Base-by-base conservation (phyloP, 2,888 invertebrate species). In the Steinernema hermaphroditum region DNA sequence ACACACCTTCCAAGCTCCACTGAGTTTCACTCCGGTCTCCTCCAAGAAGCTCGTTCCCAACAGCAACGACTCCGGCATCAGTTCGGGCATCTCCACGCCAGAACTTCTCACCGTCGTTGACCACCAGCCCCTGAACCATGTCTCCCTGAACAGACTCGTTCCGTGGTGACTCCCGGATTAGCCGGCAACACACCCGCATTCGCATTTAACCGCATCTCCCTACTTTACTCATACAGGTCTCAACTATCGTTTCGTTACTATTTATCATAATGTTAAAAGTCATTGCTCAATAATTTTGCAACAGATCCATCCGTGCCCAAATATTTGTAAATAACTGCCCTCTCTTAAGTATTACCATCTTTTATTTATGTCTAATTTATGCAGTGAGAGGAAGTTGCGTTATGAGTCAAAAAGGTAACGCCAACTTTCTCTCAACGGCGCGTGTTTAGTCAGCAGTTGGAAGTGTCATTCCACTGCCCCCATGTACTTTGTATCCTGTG, bases 41-140 rank as follows among this genome's bases (percentile, higher is more conserved):
- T 32, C 29, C 32, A 62, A 32, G 32, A 62, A 32, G 29, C 62
- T 62, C 14, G 16, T 62, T n/a, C 62, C 29, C 6, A 34, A 19
- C 62, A 62, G 29, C 32, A 29, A 62, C 62, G 62, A 62, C n/a
- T 62, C 62, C 2, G 62, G 62, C 27, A 62, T 62, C 62, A 62
- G 62, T 34, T 29, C 29, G 8, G 62, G 29, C 6, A 62, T 62
- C 29, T 32, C 29, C 1, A 62, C 62, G 4, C 62, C 62, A 4
- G 62, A 62, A 62, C 46, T 46, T 19, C n/a, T 46, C 4, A 19
- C 4, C 9, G 16, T n/a, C 16, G 4, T 9, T 19, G 46, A 46
- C 9, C 9, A 29, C 16, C 62, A 16, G 6, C 29, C 62, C 12
- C 50, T 22, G 24, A 24, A 24, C 22, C 16, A 27, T 16, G 19